These are phyloP conservation scores for Acanthosoma haemorrhoidale DNA, from an alignment of 2,888 invertebrate species.

Conservation along the genomic window DNA sequence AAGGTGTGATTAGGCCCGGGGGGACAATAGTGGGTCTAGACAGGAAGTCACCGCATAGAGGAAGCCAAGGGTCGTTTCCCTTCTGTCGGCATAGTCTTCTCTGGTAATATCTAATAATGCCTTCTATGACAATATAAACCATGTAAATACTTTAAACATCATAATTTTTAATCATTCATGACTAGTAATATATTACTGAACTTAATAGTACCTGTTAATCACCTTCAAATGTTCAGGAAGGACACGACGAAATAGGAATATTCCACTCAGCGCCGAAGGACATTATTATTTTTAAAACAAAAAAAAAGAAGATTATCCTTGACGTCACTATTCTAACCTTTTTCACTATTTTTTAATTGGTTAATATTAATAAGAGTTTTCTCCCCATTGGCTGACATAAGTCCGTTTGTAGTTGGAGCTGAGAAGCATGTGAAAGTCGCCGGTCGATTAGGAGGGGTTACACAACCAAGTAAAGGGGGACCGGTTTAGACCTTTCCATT, in stretches of 20 bases:
- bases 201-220: too few species aligned
- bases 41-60: slow-evolving; percentile 19
- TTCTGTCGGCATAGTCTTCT: neutral
- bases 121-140: too few species aligned
- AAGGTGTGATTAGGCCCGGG: slow-evolving; percentile 20
- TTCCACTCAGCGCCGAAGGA: neutral
- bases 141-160: too few species aligned
- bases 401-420: neutral
- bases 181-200: too few species aligned
- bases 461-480: slow-evolving; percentile 18
- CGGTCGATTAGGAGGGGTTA: neutral
- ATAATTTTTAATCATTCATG: too few species aligned
- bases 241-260: neutral
- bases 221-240: neutral
- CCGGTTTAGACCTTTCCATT: slow-evolving; percentile 3
- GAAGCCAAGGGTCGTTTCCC: slow-evolving; percentile 12
- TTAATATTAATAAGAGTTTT: too few species aligned
- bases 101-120: neutral
- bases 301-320: too few species aligned
- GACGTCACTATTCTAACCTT: too few species aligned
- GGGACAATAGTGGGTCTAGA: slow-evolving; percentile 6
- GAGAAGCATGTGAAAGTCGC: slow-evolving; percentile 23
- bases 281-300: neutral
- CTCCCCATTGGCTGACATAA: too few species aligned
- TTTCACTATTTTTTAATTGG: too few species aligned